Evolutionary conservation across 2,888 invertebrate genomes (phyloP).

Genomic region (Aphodius sticticus): DNA sequence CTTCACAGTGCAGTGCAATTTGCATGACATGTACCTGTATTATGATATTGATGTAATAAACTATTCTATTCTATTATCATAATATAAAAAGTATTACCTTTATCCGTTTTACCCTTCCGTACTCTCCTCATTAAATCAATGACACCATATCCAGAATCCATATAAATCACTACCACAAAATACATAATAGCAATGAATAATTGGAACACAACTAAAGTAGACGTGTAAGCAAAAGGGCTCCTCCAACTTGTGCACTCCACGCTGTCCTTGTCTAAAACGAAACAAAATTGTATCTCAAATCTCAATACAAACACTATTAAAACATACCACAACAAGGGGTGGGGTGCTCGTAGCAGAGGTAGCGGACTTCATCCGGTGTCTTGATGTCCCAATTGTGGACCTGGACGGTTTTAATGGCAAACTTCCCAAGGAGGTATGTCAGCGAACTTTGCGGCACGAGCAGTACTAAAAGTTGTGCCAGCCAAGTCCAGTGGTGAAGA

Average conservation of each 20-base stretch:
- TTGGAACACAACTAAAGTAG: slow-evolving; percentile 8
- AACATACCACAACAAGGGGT: slow-evolving; percentile 55
- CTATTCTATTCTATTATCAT: no score
- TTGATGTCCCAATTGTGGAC: slow-evolving; percentile 54
- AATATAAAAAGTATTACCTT: background rate
- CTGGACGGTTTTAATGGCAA: slow-evolving; percentile 49
- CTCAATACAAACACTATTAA: background rate
- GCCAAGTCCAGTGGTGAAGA: background rate
- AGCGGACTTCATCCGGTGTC: slow-evolving; percentile 40
- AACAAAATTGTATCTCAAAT: background rate
- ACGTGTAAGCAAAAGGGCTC: background rate
- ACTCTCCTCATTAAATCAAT: background rate
- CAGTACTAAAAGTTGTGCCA: background rate
- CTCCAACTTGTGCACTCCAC: slow-evolving; percentile 7
- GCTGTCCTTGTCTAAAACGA: background rate
- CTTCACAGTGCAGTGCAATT: no score
- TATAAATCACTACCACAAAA: slow-evolving; percentile 6
- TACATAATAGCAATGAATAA: background rate
- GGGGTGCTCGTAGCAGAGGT: slow-evolving; percentile 42
- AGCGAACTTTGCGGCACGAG: slow-evolving; percentile 55
- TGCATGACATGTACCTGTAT: no score
- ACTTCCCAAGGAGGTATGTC: slow-evolving; percentile 49
- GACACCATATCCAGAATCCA: background rate
- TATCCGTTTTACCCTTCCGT: slow-evolving; percentile 71
- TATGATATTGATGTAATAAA: no score